These are phyloP conservation scores for Trematomus bernacchii DNA, from an alignment of 2,797 vertebrate genomes.

Conservation along the genomic window DNA sequence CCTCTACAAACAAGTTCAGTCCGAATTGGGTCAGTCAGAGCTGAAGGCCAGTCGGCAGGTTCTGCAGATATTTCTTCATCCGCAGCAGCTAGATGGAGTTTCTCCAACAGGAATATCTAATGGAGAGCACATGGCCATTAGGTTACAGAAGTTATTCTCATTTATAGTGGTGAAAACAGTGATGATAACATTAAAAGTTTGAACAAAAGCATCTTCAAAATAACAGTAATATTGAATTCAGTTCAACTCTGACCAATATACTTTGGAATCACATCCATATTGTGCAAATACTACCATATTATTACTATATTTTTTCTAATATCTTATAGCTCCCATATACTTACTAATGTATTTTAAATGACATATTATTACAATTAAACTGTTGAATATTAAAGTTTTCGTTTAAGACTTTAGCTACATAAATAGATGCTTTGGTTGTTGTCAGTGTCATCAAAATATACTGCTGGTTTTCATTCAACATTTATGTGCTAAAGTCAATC, in stretches of 20 bases:
- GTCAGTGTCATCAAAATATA: slow-evolving; percentile 26
- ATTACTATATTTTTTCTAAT: no score
- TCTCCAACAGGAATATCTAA: no score
- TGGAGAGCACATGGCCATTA: no score
- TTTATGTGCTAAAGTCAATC: slow-evolving; percentile 18
- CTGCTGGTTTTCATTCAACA: slow-evolving; percentile 34
- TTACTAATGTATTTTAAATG: no score
- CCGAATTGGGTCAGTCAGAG: no score
- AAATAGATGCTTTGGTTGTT: slow-evolving; percentile 5
- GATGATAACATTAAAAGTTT: not conserved
- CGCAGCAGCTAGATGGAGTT: no score
- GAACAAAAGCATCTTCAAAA: not conserved
- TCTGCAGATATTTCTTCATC: no score
- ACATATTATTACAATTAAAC: not conserved
- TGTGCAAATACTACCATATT: not conserved
- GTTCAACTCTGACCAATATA: not conserved
- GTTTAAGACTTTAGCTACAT: not conserved
- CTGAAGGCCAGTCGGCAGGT: no score
- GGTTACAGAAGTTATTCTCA: no score
- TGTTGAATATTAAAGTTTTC: not conserved
- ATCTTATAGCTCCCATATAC: no score
- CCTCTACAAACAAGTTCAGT: no score
- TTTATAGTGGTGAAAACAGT: no score
- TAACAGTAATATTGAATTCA: not conserved
- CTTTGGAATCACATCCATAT: not conserved